Evolutionary conservation across 1,140 invertebrate species (phyloP).

Genomic region (Artemia franciscana): DNA sequence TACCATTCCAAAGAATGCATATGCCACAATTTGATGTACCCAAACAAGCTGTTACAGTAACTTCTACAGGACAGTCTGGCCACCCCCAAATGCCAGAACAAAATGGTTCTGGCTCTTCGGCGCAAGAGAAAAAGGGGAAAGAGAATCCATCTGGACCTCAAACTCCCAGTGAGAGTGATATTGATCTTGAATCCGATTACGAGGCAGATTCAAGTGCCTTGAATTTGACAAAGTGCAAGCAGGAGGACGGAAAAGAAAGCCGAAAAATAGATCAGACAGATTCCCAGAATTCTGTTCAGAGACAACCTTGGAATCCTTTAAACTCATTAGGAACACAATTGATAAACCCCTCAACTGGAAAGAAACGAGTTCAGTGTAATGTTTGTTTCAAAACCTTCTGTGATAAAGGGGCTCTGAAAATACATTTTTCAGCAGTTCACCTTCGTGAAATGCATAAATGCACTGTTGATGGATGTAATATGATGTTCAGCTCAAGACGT

Average conservation of each 20-base stretch:
- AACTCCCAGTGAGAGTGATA: constrained; percentile 2
- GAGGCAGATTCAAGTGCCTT: constrained; percentile 28
- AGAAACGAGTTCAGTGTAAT: constrained; percentile 92
- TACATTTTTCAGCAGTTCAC: constrained; percentile 97
- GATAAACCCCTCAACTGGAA: constrained; percentile 72
- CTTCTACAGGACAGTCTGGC: constrained; percentile 13
- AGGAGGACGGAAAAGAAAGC: constrained; percentile 8
- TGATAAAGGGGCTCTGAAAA: constrained; percentile 97
- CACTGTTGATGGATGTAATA: constrained; percentile 91
- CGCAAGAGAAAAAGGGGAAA: background rate
- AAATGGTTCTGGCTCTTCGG: constrained; percentile 20
- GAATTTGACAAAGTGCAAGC: constrained; percentile 31
- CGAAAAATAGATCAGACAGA: constrained; percentile 27
- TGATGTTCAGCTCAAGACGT: constrained; percentile 94
- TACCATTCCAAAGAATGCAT: constrained; percentile 14
- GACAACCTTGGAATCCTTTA: constrained; percentile 72
- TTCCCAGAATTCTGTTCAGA: constrained; percentile 60
- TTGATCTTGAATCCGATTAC: constrained; percentile 9
- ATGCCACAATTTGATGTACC: background rate
- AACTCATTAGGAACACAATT: constrained; percentile 59
- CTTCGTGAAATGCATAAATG: constrained; percentile 98
- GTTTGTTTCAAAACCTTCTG: constrained; percentile 98
- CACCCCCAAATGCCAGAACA: constrained; percentile 31
- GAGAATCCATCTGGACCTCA: background rate
- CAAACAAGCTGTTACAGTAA: background rate